Evolutionary conservation across 2,113 vertebrate species (phyloP).

Genomic region (Genyomyrus donnyi): DNA sequence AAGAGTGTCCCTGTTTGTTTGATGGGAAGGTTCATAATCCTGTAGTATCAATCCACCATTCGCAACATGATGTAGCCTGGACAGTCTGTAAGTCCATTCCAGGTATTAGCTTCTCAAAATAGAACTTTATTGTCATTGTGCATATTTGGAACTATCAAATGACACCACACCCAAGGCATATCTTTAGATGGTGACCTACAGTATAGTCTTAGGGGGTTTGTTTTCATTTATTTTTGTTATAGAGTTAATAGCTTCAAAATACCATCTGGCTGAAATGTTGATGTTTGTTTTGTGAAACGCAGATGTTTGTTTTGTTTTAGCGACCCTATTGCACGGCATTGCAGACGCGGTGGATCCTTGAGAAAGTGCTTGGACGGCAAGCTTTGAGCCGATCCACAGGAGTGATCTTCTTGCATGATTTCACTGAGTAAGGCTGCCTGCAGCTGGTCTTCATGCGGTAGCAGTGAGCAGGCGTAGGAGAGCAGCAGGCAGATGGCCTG

Average conservation of each 20-base stretch:
- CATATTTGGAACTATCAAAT: background rate
- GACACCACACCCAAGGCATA: background rate
- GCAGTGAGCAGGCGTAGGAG: background rate
- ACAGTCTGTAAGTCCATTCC: background rate
- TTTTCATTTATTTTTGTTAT: background rate
- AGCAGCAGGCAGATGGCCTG: slow-evolving; percentile 12
- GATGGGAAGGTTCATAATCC: slow-evolving; percentile 32
- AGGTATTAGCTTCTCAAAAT: background rate
- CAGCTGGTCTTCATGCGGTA: background rate
- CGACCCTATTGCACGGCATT: background rate
- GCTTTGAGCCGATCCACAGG: background rate
- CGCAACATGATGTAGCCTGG: background rate
- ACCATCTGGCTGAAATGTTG: background rate
- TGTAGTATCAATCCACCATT: slow-evolving; percentile 21
- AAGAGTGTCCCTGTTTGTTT: slow-evolving; percentile 49
- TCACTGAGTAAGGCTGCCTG: background rate
- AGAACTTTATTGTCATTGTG: background rate
- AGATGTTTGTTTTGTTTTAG: background rate
- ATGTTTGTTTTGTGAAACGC: background rate
- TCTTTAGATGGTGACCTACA: background rate
- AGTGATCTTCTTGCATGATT: background rate
- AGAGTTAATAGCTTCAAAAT: background rate
- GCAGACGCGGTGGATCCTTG: background rate
- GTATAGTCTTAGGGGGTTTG: background rate
- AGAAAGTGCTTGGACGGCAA: background rate